These are phyloP conservation scores for Tenebrosternarchus preto DNA, from an alignment of 2,113 vertebrate species.

Conservation along the genomic window DNA sequence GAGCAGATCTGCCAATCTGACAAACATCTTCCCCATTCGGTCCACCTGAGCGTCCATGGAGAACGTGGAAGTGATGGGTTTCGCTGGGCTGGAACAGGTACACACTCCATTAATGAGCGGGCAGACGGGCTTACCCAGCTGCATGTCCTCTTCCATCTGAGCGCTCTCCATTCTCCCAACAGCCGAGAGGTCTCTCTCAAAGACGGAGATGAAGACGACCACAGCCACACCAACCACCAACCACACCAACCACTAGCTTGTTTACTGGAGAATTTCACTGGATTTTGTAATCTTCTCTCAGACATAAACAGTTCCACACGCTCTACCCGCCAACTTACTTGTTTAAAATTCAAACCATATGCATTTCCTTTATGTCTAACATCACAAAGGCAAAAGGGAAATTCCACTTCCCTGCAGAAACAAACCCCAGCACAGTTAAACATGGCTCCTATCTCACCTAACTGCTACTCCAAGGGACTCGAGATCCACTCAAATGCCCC, in stretches of 20 bases:
- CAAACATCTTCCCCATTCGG: background rate
- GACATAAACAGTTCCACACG: constrained; percentile 19
- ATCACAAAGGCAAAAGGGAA: constrained; percentile 37
- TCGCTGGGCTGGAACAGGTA: too few relatives aligned
- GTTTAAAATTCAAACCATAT: constrained; percentile 37
- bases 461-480: background rate
- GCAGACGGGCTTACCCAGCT: background rate
- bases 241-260: too few relatives aligned
- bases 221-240: background rate
- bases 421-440: background rate
- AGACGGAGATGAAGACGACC: background rate
- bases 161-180: background rate
- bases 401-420: constrained; percentile 22
- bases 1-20: too few relatives aligned
- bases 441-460: constrained; percentile 8
- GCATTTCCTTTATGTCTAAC: constrained; percentile 31
- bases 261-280: background rate
- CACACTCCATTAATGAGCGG: too few relatives aligned
- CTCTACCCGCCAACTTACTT: background rate
- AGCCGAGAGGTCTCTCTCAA: background rate
- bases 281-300: background rate
- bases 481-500: background rate
- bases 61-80: too few relatives aligned
- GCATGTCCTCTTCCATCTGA: background rate
- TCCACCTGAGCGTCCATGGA: too few relatives aligned